These are phyloP conservation scores for Tridacna gigas DNA, from an alignment of 2,888 invertebrate species.

Conservation along the genomic window DNA sequence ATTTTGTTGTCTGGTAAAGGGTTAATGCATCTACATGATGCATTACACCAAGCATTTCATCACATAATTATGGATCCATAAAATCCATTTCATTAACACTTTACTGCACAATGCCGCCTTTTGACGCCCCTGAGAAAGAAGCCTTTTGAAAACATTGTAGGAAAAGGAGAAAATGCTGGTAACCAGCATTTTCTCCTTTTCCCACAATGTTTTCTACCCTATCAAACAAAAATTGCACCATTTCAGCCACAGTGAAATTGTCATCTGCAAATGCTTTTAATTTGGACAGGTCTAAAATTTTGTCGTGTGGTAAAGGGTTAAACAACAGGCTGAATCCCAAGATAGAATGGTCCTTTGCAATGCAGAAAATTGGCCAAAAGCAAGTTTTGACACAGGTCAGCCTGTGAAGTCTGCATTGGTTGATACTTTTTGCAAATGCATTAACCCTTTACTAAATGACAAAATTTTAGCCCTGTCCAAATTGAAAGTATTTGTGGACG, in stretches of 20 bases:
- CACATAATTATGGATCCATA: too few relatives aligned
- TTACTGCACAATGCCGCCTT: background rate
- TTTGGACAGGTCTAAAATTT: background rate
- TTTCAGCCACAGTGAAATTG: background rate
- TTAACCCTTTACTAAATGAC: too few relatives aligned
- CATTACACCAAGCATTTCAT: too few relatives aligned
- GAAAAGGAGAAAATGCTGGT: background rate
- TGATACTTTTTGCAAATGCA: too few relatives aligned
- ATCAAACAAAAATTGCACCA: background rate
- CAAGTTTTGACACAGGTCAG: too few relatives aligned
- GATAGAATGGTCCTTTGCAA: too few relatives aligned
- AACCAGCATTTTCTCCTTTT: background rate
- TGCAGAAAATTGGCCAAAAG: too few relatives aligned
- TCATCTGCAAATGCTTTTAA: background rate
- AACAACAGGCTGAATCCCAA: background rate
- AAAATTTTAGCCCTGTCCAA: too few relatives aligned
- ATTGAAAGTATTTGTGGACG: too few relatives aligned
- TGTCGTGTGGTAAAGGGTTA: background rate
- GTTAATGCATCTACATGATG: too few relatives aligned
- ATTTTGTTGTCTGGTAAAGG: too few relatives aligned
- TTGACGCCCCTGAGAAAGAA: background rate
- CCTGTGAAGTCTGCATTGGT: too few relatives aligned
- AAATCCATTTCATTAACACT: background rate
- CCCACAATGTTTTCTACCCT: background rate
- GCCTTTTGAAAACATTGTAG: background rate